phyloP scores from a whole-genome alignment of 2,888 invertebrate species.

The Dynastes tityus region DNA sequence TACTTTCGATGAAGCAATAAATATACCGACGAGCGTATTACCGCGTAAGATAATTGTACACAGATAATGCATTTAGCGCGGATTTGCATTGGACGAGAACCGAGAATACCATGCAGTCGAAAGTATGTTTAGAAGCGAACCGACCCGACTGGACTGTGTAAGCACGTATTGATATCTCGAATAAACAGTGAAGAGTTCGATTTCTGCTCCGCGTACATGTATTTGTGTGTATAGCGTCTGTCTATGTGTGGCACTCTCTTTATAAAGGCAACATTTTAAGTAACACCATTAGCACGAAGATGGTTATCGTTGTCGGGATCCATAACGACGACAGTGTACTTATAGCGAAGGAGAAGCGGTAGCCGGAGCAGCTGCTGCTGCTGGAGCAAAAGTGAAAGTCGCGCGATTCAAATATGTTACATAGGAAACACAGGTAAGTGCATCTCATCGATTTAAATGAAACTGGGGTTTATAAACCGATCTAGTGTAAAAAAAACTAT shows the following conservation, averaged over 20 bases:
- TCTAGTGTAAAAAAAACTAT: too few species aligned
- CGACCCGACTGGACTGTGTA: not conserved
- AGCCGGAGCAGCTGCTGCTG: conserved; percentile 3
- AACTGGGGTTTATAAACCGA: too few species aligned
- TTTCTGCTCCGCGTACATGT: too few species aligned
- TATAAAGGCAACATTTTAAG: conserved; percentile 56
- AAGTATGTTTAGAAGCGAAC: not conserved
- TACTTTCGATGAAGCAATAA: conserved; percentile 52
- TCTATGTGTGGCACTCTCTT: conserved; percentile 49
- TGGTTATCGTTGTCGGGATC: conserved; percentile 57
- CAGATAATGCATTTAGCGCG: conserved; percentile 53
- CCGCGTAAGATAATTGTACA: conserved; percentile 53
- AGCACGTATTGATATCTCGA: not conserved
- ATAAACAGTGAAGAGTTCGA: not conserved
- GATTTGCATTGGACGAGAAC: conserved; percentile 47
- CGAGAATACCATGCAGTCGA: too few species aligned
- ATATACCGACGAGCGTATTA: conserved; percentile 49
- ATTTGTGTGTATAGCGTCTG: conserved; percentile 48
- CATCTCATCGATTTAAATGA: too few species aligned
- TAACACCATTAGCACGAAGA: conserved; percentile 64
- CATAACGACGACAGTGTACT: conserved; percentile 12
- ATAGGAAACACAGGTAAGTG: too few species aligned
- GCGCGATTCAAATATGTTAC: not conserved
- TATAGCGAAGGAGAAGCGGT: too few species aligned
- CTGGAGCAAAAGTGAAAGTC: conserved; percentile 33